These are phyloP conservation scores for Typhlichthys eigenmanni DNA, from an alignment of 2,797 vertebrate species.

Conservation along the genomic window DNA sequence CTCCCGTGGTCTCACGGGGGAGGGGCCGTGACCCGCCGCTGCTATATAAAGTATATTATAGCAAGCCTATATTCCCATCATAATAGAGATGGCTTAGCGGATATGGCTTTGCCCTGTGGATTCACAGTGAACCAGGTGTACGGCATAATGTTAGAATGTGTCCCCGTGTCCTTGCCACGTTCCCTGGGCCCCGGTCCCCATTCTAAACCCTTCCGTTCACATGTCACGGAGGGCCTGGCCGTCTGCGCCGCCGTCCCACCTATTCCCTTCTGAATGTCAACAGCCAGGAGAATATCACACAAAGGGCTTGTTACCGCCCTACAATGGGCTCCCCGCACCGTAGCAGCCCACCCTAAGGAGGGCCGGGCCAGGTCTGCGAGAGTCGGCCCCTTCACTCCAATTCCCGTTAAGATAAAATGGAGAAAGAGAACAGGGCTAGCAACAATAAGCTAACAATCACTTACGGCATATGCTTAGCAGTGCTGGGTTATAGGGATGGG, in stretches of 20 bases:
- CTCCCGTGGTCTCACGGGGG: too few species aligned
- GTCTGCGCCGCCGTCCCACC: conserved; percentile 57
- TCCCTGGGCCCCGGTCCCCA: conserved; percentile 55
- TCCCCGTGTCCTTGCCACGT: conserved; percentile 72
- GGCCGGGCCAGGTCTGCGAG: conserved; percentile 52
- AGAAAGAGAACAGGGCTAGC: conserved; percentile 61
- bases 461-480: conserved; percentile 60
- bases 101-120: conserved; percentile 33
- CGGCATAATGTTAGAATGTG: conserved; percentile 57
- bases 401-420: conserved; percentile 67
- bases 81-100: conserved; percentile 27
- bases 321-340: conserved; percentile 72
- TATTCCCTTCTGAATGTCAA: conserved; percentile 76
- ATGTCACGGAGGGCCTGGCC: conserved; percentile 66
- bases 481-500: conserved; percentile 2
- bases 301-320: conserved; percentile 75
- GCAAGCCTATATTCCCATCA: conserved; percentile 19
- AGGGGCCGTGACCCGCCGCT: too few species aligned
- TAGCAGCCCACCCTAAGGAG: conserved; percentile 64
- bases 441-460: conserved; percentile 77
- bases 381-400: conserved; percentile 49
- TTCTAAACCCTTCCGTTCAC: conserved; percentile 72
- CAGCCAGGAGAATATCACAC: conserved; percentile 75
- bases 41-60: too few species aligned
- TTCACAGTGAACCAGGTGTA: conserved; percentile 58